phyloP scores from a whole-genome alignment of 2,888 invertebrate genomes.

The Epinotia ramella region DNA sequence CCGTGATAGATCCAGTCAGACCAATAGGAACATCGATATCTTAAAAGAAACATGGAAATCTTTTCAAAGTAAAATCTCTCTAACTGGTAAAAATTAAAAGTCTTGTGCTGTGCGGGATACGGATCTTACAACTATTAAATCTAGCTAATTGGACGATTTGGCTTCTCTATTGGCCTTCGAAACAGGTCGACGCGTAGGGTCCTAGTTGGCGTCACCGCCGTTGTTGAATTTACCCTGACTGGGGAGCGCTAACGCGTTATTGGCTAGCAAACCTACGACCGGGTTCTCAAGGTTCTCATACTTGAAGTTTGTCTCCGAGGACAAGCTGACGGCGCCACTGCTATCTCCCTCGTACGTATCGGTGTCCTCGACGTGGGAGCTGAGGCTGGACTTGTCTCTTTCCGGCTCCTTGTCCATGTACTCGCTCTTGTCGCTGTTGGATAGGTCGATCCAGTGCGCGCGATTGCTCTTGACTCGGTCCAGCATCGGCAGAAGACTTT shows the following conservation, averaged over 20 bases:
- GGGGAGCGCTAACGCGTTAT: slow-evolving; percentile 67
- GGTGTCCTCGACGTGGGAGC: slow-evolving; percentile 78
- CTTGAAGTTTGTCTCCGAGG: slow-evolving; percentile 80
- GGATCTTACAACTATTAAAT: slow-evolving; percentile 49
- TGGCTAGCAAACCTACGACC: slow-evolving; percentile 76
- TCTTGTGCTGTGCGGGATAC: slow-evolving; percentile 46
- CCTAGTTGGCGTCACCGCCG: slow-evolving; percentile 68
- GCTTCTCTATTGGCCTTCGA: slow-evolving; percentile 70
- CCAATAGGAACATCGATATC: slow-evolving; percentile 65
- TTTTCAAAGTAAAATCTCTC: slow-evolving; percentile 34
- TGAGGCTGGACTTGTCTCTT: slow-evolving; percentile 73
- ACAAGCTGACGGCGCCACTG: slow-evolving; percentile 79
- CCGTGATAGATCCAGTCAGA: slow-evolving; percentile 55
- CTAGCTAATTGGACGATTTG: slow-evolving; percentile 60
- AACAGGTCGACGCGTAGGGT: slow-evolving; percentile 57
- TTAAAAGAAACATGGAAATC: slow-evolving; percentile 28
- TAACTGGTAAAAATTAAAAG: slow-evolving; percentile 41
- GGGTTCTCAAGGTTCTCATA: slow-evolving; percentile 81
- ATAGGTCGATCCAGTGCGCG: slow-evolving; percentile 92
- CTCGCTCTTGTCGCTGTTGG: slow-evolving; percentile 76
- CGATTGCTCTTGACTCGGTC: slow-evolving; percentile 94
- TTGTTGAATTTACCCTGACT: slow-evolving; percentile 72
- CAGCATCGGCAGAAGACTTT: slow-evolving; percentile 91
- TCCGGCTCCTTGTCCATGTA: slow-evolving; percentile 69
- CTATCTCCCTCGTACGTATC: slow-evolving; percentile 80